Evolutionary conservation across 2,888 invertebrate genomes (phyloP), one percentile per base, ranked within the genome.

Genomic region (Colletes collaris): DNA sequence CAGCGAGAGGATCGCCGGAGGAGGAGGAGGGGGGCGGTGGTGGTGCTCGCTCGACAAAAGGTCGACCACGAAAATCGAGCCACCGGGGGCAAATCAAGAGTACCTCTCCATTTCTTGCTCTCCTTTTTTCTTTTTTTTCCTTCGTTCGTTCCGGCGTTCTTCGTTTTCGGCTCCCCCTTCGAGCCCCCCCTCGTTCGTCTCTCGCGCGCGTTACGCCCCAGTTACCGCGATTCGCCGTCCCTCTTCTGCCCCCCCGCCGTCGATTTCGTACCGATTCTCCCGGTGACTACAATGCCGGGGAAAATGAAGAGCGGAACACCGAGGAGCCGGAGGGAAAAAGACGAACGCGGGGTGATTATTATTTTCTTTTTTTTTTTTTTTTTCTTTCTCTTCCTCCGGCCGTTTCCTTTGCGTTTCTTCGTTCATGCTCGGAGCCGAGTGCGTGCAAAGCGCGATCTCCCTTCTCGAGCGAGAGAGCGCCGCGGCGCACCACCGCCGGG

Each of bases 171-270:
- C 10, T 46, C 8, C 44, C 40, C 40, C 6, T 40, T 40, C 40
- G 40, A 8, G 8, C 7, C 44, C 3, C 7, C 0, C 44, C 44
- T 4, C 8, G 37, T 10, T 58, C 62, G 19, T 10, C 27, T 4
- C 11, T 27, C n/a, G n/a, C 4, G 11, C 27, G n/a, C 40, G 40
- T n/a, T 40, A 79, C 85, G 87, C 85, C 85, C 87, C 77, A 87
- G 86, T 87, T 87, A 86, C 82, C 80, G 80, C 74, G 76, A 85
- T 84, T 75, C 70, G 55, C 72, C 63, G 11, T 53, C n/a, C 63
- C 7, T 35, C 35, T 27, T 2, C 27, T 27, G 1, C 27, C 27
- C 2, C 27, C 27, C 46, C 27, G 50, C 68, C 79, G 69, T 74
- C 68, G 35, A 68, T 58, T 76, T 56, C 55, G 59, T 55, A 16